Base-by-base conservation (phyloP, 2,888 invertebrate genomes). In the Mythimna pallens region DNA sequence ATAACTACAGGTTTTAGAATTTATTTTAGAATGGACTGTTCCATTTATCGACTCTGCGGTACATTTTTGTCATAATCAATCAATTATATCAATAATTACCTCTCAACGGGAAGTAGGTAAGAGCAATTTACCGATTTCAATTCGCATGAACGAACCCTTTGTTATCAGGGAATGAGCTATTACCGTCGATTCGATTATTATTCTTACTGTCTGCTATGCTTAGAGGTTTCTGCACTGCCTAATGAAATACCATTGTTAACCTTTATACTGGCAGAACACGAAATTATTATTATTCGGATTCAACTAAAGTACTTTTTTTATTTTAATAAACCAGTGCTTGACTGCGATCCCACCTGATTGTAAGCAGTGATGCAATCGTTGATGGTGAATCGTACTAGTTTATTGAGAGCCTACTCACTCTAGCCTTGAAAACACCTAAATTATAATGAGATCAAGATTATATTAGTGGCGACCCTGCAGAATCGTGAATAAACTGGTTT, bases 161-260 rank as follows among this genome's bases (percentile, higher is more conserved):
- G 94, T 94, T 92, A 91, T 86, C 88, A 88, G 88, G 89, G 92
- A 93, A 93, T 93, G 92, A 93, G 93, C 92, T 93, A 93, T 94
- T 93, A 93, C 90, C 89, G 89, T 85, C 91, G 89, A 92, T 92
- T 92, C 91, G 89, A 92, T 93, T 92, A 92, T 91, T 90, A 83
- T 83, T 85, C 85, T 79, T 84, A 85, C 74, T 85, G 84, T 78
- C 88, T 83, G 79, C 86, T 83, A 80, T 88, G 81, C 84, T 80
- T 76, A 81, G 75, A 76, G 73, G 70, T 73, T 85, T 82, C 76
- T 78, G 70, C 72, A 55, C 52, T 67, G 68, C 69, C 75, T 81
- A 80, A 85, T 85, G 76, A 85, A 86, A 82, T 78, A 81, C 63
- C 75, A 75, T 85, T 83, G 75, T 78, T 78, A 69, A 82, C 62